Evolutionary conservation across 2,888 invertebrate species (phyloP).

Genomic region (Hypena proboscidalis): DNA sequence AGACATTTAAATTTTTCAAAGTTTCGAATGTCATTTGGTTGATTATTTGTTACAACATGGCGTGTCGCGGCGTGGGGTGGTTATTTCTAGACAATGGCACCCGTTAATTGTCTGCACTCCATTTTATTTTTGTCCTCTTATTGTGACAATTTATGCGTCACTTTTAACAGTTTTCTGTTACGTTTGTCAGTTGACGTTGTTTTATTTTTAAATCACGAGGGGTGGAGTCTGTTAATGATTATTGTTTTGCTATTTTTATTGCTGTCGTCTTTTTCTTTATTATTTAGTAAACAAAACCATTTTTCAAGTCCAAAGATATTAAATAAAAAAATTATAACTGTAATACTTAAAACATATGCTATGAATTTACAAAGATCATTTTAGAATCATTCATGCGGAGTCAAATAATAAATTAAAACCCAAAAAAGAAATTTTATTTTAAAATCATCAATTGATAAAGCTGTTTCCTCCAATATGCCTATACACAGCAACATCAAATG

Average conservation of each 20-base stretch:
- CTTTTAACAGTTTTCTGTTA: slow-evolving; percentile 42
- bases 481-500: not conserved
- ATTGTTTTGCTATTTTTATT: too few relatives aligned
- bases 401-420: not conserved
- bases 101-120: slow-evolving; percentile 59
- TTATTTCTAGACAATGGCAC: slow-evolving; percentile 56
- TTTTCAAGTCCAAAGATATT: too few relatives aligned
- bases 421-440: not conserved
- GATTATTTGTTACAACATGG: slow-evolving; percentile 44
- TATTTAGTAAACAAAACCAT: too few relatives aligned
- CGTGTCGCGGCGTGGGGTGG: slow-evolving; percentile 45
- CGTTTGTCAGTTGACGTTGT: slow-evolving; percentile 30
- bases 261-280: not conserved
- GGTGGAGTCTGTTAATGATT: not conserved
- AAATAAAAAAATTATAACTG: too few relatives aligned
- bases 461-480: too few relatives aligned
- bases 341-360: too few relatives aligned
- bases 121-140: slow-evolving; percentile 50
- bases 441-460: too few relatives aligned
- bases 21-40: slow-evolving; percentile 36
- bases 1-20: slow-evolving; percentile 1
- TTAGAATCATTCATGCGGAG: not conserved
- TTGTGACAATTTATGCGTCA: slow-evolving; percentile 44
- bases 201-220: slow-evolving; percentile 22
- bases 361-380: not conserved